Evolutionary conservation across 2,797 vertebrate genomes (phyloP).

Genomic region (Anas flavirostris): DNA sequence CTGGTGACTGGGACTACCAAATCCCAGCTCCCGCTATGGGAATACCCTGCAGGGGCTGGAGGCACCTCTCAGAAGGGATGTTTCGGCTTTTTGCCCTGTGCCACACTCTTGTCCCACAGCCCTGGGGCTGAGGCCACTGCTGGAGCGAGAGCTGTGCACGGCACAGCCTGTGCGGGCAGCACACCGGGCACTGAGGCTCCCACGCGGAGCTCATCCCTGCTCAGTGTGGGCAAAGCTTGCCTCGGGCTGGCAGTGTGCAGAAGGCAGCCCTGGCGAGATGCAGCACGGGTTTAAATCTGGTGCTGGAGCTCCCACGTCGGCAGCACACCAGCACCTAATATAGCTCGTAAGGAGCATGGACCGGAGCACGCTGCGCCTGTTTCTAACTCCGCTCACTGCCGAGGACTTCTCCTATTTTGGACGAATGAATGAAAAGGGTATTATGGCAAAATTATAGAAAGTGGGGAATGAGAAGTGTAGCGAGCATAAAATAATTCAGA

Average conservation of each 20-base stretch:
- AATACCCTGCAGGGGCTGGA: neutral
- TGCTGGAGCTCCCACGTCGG: too few relatives aligned
- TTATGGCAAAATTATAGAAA: neutral
- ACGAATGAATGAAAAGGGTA: neutral
- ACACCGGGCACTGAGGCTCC: too few relatives aligned
- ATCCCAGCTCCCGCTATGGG: accelerated
- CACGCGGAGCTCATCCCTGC: too few relatives aligned
- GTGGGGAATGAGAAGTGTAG: neutral
- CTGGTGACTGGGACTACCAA: accelerated
- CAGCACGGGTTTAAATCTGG: neutral
- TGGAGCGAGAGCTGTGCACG: too few relatives aligned
- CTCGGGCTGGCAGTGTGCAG: neutral
- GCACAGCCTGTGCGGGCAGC: too few relatives aligned
- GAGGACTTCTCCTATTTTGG: neutral
- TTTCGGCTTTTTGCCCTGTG: neutral
- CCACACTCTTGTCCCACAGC: too few relatives aligned
- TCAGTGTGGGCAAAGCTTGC: neutral
- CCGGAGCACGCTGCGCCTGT: neutral
- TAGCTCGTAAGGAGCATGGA: neutral
- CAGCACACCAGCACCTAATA: too few relatives aligned
- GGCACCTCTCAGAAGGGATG: accelerated
- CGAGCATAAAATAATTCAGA: neutral
- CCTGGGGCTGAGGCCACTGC: too few relatives aligned
- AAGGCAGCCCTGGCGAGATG: neutral
- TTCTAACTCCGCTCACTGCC: neutral